phyloP scores from a whole-genome alignment of 1,140 invertebrate genomes.

The Oedothorax gibbosus region DNA sequence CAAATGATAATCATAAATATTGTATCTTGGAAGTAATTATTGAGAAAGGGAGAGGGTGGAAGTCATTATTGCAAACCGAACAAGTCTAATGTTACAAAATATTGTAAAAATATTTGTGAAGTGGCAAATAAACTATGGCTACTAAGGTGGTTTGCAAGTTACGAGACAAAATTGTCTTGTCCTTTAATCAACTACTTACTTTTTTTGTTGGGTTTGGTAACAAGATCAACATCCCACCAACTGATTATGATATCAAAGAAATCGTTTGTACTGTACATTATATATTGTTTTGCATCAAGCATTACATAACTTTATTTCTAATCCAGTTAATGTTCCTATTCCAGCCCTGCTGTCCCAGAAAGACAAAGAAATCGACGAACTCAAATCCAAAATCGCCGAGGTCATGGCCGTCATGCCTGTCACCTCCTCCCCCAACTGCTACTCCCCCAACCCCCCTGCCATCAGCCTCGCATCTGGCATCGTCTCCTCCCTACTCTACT shows the following conservation, averaged over 20 bases:
- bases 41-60: too few species aligned
- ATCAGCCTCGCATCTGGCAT: constrained; percentile 64
- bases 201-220: neutral
- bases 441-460: constrained; percentile 45
- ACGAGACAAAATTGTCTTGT: too few species aligned
- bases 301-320: neutral
- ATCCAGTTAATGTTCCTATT: constrained; percentile 61
- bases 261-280: neutral
- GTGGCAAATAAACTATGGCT: too few species aligned
- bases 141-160: too few species aligned
- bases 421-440: constrained; percentile 64
- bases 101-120: too few species aligned
- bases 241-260: too few species aligned
- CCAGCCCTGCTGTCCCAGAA: constrained; percentile 81
- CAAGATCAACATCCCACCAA: too few species aligned
- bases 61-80: too few species aligned
- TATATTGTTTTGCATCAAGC: neutral
- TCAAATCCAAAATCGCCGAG: constrained; percentile 91
- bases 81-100: too few species aligned
- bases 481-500: constrained; percentile 60
- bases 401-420: constrained; percentile 90
- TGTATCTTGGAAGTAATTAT: too few species aligned
- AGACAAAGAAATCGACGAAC: constrained; percentile 90
- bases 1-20: too few species aligned
- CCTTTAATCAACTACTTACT: too few species aligned